These are phyloP conservation scores for Mus spicilegus DNA, from an alignment of 2,113 vertebrate species.

Conservation along the genomic window DNA sequence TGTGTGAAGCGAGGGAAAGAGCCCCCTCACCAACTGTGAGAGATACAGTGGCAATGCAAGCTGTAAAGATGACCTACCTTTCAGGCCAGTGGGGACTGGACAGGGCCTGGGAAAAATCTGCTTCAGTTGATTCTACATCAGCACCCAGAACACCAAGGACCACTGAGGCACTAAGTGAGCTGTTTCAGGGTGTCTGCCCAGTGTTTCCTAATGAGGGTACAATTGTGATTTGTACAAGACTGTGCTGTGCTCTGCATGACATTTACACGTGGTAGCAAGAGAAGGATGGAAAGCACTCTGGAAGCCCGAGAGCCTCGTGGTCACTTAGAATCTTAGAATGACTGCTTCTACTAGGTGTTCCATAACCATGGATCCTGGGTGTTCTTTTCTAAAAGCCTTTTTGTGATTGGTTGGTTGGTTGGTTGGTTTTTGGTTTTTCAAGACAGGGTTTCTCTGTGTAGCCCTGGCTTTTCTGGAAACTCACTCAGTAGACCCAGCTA, in stretches of 20 bases:
- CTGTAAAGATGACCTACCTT: constrained; percentile 14
- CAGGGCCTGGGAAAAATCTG: neutral
- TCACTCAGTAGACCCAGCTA: neutral
- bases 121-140: neutral
- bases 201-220: neutral
- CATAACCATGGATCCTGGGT: neutral
- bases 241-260: neutral
- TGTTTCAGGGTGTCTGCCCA: neutral
- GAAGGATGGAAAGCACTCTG: neutral
- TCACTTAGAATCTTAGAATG: neutral
- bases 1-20: neutral
- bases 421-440: neutral
- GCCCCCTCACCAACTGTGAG: neutral
- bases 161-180: neutral
- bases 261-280: neutral
- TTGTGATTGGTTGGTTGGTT: neutral
- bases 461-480: neutral
- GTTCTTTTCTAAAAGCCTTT: neutral
- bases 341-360: neutral
- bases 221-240: neutral
- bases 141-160: neutral
- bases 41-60: neutral
- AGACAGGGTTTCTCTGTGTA: neutral
- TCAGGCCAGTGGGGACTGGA: neutral
- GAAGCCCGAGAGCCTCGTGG: neutral